Evolutionary conservation across 2,113 vertebrate genomes (phyloP).

Genomic region (Physeter macrocephalus): DNA sequence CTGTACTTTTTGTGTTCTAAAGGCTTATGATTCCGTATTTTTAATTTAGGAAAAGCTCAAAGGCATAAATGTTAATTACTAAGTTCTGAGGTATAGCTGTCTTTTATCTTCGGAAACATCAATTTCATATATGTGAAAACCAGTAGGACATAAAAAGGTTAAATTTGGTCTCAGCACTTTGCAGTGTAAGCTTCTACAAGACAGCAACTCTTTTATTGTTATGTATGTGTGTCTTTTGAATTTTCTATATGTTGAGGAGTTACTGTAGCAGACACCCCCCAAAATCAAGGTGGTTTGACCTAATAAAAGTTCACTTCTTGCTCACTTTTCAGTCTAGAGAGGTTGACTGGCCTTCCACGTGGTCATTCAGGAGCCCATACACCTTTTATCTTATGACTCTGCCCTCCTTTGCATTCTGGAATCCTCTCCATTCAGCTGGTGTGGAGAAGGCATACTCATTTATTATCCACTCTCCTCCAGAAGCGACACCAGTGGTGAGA

Average conservation of each 20-base stretch:
- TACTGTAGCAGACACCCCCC: background rate
- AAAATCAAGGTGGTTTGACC: background rate
- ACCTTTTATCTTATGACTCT: background rate
- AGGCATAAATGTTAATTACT: conserved; percentile 26
- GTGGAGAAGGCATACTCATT: background rate
- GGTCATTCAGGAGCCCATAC: background rate
- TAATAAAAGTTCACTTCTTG: conserved; percentile 16
- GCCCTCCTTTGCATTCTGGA: background rate
- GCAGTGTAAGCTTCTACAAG: background rate
- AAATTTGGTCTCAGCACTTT: conserved; percentile 12
- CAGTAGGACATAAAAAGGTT: background rate
- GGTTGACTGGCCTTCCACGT: background rate
- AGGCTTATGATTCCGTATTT: background rate
- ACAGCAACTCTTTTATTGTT: background rate
- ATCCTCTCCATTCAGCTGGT: background rate
- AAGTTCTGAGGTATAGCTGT: background rate
- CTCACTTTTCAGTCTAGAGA: background rate
- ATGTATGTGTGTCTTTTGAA: background rate
- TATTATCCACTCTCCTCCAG: background rate
- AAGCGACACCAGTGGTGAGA: background rate
- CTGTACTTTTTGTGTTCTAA: conserved; percentile 26
- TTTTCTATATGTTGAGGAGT: background rate
- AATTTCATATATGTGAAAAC: conserved; percentile 23
- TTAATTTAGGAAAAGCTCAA: conserved; percentile 20
- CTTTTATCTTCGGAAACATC: conserved; percentile 45